Base-by-base conservation (phyloP, 37 sponge, comb jelly and placozoan species). In the Bolinopsis microptera region DNA sequence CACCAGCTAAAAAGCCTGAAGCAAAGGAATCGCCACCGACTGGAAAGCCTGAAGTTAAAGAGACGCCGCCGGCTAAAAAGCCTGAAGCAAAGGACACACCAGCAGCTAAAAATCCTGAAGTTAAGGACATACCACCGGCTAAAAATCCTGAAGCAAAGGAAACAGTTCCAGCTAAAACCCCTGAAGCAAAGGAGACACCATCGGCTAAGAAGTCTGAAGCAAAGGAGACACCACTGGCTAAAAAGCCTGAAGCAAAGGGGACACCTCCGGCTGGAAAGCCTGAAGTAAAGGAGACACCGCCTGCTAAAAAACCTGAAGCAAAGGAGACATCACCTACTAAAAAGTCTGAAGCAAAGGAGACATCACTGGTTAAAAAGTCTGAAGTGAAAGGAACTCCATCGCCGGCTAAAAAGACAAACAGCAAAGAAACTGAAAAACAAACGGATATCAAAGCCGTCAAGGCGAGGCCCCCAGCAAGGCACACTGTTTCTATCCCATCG, bases 401-500 rank as follows among this genome's bases (percentile, higher is more conserved):
- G 2, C 18, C 8, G 5, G 28, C 74, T 24, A 3, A 3, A 25
- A 70, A 70, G 27, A 30, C 74, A 70, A 2, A 25, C 5, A 24
- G 5, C 18, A 61, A 61, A 61, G 68, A 18, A 18, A 61, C 68
- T 21, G 68, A 61, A 21, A 18, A 61, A 61, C 9, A 61, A 21
- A 77, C 36, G 0, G 35, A 77, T 16, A 35, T 16, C 35, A 1
- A 77, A 1, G 41, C 36, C n/a, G 0, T 30, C 0, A 34, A 40
- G 23, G 13, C 24, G 28, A 86, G 39, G 61, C 1, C 25, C 30
- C 61, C 25, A 23, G 35, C 39, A 3, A 48, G 39, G 26, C 90
- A 86, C 61, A 41, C 90, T 1, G 90, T 86, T 16, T 39, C 90
- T 3, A 86, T 86, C 3, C 90, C 90, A 24, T 16, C 40, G 2